Evolutionary conservation across 2,113 vertebrate genomes (phyloP), one percentile per base, ranked within the genome.

Genomic region (Pollachius pollachius): DNA sequence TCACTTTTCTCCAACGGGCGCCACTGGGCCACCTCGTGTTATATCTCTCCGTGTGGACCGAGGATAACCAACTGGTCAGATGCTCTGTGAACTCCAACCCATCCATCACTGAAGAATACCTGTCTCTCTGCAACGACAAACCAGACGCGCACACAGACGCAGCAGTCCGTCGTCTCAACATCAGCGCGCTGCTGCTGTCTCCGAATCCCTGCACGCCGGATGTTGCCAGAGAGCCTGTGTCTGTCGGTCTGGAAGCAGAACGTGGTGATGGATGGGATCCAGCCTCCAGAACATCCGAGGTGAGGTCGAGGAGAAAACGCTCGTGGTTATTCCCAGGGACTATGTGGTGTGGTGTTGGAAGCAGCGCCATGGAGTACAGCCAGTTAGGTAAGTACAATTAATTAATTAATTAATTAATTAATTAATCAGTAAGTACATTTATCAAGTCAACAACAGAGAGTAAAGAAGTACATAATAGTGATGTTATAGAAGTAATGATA

Each of bases 281-380:
- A 2, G 12, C 52, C 64, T 23, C 15, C 23, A 13, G 41, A 30
- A 19, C 59, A 27, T 67, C 56, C 18, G 59, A 19, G 52, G 13
- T 11, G 0, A 83, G 48, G 68, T 18, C 3, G 11, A 76, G 73
- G 2, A 52, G 41, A 25, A 94, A 91, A 66, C 93, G 96, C 61
- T 84, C 93, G 5, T 94, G 89, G 93, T 90, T 91, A 2, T 76
- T 96, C 3, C 96, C 96, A 0, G 96, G 96, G 16, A 97, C 95
- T 0, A 81, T 96, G 48, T 97, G 96, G 96, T 98, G 96, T 56
- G 96, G 96, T 0, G 80, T 81, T 0, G 95, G 95, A 0, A 89
- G 88, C 80, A 91, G 81, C 23, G 96, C 95, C 0, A 64, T 37
- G 2, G 81, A 87, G 68, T 90, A 91, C 69, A 87, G 91, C 0